Evolutionary conservation across 1,140 invertebrate species (phyloP).

Genomic region (Anadara kagoshimensis): DNA sequence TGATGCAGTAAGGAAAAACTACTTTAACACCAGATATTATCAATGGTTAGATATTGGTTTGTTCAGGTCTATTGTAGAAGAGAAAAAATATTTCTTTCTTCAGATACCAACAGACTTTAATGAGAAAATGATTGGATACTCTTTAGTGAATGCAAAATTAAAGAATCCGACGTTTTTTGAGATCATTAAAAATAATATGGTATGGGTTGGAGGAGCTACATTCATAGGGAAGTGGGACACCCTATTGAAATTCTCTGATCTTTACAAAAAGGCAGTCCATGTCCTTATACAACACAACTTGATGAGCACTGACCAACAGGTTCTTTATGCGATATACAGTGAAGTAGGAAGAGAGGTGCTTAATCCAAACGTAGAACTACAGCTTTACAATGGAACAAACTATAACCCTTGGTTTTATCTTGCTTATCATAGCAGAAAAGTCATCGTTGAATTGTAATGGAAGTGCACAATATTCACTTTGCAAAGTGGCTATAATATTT

Average conservation of each 20-base stretch:
- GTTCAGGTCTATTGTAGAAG: background rate
- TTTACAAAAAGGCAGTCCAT: constrained; percentile 10
- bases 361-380: no score
- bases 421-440: no score
- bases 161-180: background rate
- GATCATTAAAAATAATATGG: background rate
- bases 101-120: background rate
- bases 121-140: background rate
- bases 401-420: no score
- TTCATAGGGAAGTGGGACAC: constrained; percentile 15
- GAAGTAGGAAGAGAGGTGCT: background rate
- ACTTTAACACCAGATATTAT: constrained; percentile 42
- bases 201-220: constrained; percentile 26
- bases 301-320: constrained; percentile 32
- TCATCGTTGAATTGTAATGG: no score
- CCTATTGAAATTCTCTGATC: constrained; percentile 12
- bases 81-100: background rate
- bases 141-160: background rate
- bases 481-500: no score
- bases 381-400: no score
- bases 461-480: no score
- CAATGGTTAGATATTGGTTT: background rate
- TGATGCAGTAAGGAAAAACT: constrained; percentile 26
- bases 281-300: constrained; percentile 18
- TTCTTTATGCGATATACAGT: constrained; percentile 27